Base-by-base conservation (phyloP, 1,140 invertebrate species). In the Diprion similis region DNA sequence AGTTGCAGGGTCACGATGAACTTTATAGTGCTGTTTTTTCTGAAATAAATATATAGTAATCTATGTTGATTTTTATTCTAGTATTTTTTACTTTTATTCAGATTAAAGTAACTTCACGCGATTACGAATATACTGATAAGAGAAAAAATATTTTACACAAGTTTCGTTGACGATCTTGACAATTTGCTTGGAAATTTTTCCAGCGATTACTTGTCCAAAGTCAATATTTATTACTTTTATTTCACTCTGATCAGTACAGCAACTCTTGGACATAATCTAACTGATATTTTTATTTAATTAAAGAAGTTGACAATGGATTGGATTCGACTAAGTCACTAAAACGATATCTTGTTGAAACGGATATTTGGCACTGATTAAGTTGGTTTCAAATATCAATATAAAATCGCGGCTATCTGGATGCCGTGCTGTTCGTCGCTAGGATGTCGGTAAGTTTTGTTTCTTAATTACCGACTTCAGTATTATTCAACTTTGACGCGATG, bases 81-180 rank as follows among this genome's bases (percentile, higher is more conserved):
- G n/a, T n/a, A n/a, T n/a, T n/a, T n/a, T n/a, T n/a, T n/a, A n/a
- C n/a, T n/a, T n/a, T 13, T 19, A 64, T 3, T 64, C 13, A 7
- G 8, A 64, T 7, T 64, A 64, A 64, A 13, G 24, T 18, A 68
- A 15, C 15, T 6, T 68, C 6, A 1, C 15, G n/a, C 6, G 9
- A 13, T 68, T 37, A n/a, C 24, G 46, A 48, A 11, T 48, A 70
- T 45, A 19, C 24, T 66, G 71, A 59, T 37, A 37, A 37, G 24
- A 15, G 51, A 59, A 59, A 59, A 13, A 59, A 8, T 59, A 37
- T 37, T 80, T 80, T 72, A 84, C 80, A 13, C 70, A 72, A 45
- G 74, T 80, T n/a, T 80, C 69, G 72, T 85, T 85, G 18, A 73
- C n/a, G 70, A 84, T 78, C 71, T 80, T 80, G 17, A 85, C 73